A percentile compares a stretch with the other conserved stretches of the same genome.
phyloP scores from a whole-genome alignment of 2,797 vertebrate species.

The Chrosomus eos region DNA sequence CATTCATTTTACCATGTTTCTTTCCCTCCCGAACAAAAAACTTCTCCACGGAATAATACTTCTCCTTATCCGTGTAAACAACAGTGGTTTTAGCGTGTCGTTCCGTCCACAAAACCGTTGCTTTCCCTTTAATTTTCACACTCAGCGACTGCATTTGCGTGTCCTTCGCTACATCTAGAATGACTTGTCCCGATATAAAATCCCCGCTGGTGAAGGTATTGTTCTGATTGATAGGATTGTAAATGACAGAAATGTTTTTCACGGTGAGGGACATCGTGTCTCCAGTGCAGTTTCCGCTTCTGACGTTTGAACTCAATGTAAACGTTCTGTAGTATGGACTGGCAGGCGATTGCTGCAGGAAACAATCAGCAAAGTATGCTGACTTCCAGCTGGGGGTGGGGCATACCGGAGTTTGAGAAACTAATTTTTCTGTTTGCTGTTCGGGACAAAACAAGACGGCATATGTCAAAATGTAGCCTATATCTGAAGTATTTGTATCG shows the following conservation, averaged over 20 bases:
- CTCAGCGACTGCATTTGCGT: conserved; percentile 61
- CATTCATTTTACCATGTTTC: conserved; percentile 16
- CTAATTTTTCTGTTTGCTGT: not conserved
- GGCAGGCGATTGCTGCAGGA: not conserved
- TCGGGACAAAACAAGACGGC: not conserved
- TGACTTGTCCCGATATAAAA: conserved; percentile 63
- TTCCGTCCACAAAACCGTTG: conserved; percentile 62
- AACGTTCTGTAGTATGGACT: not conserved
- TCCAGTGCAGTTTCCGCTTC: not conserved
- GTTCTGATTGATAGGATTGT: conserved; percentile 61
- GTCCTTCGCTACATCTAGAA: conserved; percentile 63
- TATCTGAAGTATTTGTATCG: no score
- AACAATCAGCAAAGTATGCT: not conserved
- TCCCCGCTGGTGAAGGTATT: conserved; percentile 67
- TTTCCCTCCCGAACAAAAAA: conserved; percentile 47
- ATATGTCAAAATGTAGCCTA: not conserved
- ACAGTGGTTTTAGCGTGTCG: not conserved
- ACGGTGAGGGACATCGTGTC: conserved; percentile 60
- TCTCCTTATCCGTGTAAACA: conserved; percentile 61
- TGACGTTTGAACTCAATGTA: not conserved
- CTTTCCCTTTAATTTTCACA: conserved; percentile 75
- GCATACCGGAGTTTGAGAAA: not conserved
- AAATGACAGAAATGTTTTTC: conserved; percentile 66
- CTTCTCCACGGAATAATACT: conserved; percentile 69
- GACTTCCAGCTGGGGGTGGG: not conserved